A percentile compares a stretch with the other conserved stretches of the same genome.
Conservation (phyloP, 2,888 invertebrate species). For the Linnaemya vulpina region DNA sequence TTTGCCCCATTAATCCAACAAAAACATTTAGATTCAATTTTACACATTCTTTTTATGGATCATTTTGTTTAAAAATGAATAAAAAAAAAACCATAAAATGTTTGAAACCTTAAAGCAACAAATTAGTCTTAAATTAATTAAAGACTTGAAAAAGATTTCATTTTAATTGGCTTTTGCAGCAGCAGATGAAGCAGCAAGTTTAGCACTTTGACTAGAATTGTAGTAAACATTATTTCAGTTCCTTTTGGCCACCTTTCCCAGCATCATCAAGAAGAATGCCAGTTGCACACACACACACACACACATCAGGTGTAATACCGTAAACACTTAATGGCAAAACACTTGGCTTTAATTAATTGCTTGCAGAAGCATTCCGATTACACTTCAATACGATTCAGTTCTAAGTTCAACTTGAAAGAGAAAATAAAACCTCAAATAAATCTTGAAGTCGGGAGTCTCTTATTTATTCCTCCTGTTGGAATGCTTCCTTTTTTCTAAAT, state of each 20-base stretch:
- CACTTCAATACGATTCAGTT: not conserved
- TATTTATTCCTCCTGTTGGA: not conserved
- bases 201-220: not conserved
- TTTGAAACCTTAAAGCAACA: not conserved
- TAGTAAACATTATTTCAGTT: not conserved
- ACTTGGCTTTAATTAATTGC: not conserved
- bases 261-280: not conserved
- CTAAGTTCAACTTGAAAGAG: not conserved
- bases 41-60: not conserved
- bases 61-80: too few relatives aligned
- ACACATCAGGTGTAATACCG: not conserved
- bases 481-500: too few relatives aligned
- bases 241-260: not conserved
- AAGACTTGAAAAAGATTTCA: not conserved
- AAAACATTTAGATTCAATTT: not conserved
- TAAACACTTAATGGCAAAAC: not conserved
- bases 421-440: not conserved
- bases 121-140: not conserved
- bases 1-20: not conserved
- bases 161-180: not conserved
- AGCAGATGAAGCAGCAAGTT: not conserved
- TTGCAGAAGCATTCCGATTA: not conserved
- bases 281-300: not conserved
- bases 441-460: not conserved
- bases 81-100: not conserved